These are phyloP conservation scores for Popillia japonica DNA, from an alignment of 1,140 invertebrate genomes.

Conservation along the genomic window DNA sequence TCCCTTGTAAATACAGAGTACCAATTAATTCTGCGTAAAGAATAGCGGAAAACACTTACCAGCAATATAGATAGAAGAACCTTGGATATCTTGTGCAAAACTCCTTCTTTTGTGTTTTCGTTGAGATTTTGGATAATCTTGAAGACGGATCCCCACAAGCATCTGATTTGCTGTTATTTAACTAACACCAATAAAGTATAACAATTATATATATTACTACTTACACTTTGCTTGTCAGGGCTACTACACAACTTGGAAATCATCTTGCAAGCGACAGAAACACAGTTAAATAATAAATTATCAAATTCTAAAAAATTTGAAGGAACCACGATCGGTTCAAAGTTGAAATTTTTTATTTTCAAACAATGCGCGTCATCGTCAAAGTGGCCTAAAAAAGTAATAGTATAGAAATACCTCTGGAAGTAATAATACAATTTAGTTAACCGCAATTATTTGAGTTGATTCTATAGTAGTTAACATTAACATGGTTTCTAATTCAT, in stretches of 20 bases:
- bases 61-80: neutral
- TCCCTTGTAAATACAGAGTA: neutral
- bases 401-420: neutral
- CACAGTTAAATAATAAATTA: neutral
- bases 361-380: neutral
- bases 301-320: constrained; percentile 10
- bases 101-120: neutral
- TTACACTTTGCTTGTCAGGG: neutral
- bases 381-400: constrained; percentile 26
- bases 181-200: neutral
- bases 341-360: neutral
- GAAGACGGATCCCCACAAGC: constrained; percentile 31
- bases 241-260: neutral
- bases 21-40: neutral
- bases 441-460: neutral
- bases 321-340: neutral
- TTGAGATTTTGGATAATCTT: neutral
- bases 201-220: neutral
- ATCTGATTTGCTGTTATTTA: constrained; percentile 5
- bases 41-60: neutral
- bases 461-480: neutral
- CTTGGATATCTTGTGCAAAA: constrained; percentile 3
- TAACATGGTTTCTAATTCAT: no score
- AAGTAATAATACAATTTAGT: no score
- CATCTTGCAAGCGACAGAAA: neutral